Base-by-base conservation (phyloP, 1,140 invertebrate genomes). In the Ephestia elutella region DNA sequence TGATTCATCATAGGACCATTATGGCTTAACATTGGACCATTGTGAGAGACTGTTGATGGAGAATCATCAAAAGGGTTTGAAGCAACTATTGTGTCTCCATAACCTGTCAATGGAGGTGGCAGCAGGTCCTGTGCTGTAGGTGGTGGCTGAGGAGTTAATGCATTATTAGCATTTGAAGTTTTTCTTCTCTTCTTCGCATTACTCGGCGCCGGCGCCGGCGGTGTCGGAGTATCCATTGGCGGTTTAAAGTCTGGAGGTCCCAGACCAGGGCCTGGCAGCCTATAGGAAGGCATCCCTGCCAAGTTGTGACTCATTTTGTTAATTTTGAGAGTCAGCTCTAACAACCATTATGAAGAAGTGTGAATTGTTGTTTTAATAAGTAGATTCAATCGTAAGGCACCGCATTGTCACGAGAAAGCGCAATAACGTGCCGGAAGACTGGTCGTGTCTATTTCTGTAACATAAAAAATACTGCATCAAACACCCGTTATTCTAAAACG, bases 21-120 rank as follows among this genome's bases (percentile, higher is more conserved):
- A 63, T 90, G 90, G 70, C 87, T 90, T 87, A 93, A 93, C 87
- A 92, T 93, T 48, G 90, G 90, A 70, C 91, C 80, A 87, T 90
- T 70, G 89, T 89, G 82, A 80, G 90, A 87, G 70, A 92, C 73
- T 87, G 93, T 91, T 49, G 83, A 86, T 19, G 96, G 95, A 10
- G 94, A 95, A 75, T 99, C 97, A 87, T 99, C 97, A 88, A 99
- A 98, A 21, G 97, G 97, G 89, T 98, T 98, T 57, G 95, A 97
- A 32, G 96, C 97, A 62, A 98, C 93, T 75, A 98, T 97, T 49
- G 96, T 97, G 76, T 98, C 96, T 44, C 96, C 96, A 87, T 96
- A 97, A 55, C 95, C 95, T 48, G 94, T 92, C 25, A 95, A 93
- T 11, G 95, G 96, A 21, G 95, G 95, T 60, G 95, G 90, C 62